phyloP scores from a whole-genome alignment of 2,797 vertebrate genomes.

The Thalassophryne amazonica region DNA sequence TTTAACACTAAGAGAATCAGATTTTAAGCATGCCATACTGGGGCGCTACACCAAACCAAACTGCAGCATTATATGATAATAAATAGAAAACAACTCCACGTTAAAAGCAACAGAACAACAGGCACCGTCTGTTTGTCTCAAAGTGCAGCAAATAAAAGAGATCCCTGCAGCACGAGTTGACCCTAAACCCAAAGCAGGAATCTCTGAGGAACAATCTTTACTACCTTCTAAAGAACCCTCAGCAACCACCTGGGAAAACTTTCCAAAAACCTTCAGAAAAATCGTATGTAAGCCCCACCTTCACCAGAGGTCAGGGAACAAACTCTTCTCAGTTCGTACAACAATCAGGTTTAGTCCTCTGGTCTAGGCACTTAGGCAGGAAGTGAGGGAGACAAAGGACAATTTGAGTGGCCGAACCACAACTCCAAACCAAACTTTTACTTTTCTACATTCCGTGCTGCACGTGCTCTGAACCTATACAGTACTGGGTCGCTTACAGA shows the following conservation, averaged over 20 bases:
- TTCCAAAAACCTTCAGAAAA: not conserved
- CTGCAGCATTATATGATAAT: constrained; percentile 51
- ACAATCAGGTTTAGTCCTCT: not conserved
- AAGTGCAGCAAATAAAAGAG: constrained; percentile 63
- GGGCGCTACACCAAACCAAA: constrained; percentile 25
- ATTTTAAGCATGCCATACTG: constrained; percentile 26
- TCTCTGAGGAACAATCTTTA: not conserved
- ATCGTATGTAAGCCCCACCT: not conserved
- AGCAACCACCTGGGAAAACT: not conserved
- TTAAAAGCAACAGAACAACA: constrained; percentile 25
- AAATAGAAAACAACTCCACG: constrained; percentile 62
- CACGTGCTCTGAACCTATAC: not conserved
- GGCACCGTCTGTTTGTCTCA: constrained; percentile 12
- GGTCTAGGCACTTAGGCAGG: constrained; percentile 60
- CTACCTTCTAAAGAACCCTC: not conserved
- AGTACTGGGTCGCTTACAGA: too few relatives aligned
- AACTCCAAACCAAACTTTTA: not conserved
- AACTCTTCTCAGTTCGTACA: not conserved
- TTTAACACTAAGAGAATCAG: constrained; percentile 42
- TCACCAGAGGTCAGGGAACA: not conserved
- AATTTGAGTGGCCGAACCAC: constrained; percentile 43
- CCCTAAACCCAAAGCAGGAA: not conserved
- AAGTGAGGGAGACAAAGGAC: constrained; percentile 6
- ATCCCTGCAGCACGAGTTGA: constrained; percentile 16
- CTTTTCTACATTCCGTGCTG: not conserved